phyloP scores from a whole-genome alignment of 2,113 vertebrate species.

The Mystacornis crossleyi region DNA sequence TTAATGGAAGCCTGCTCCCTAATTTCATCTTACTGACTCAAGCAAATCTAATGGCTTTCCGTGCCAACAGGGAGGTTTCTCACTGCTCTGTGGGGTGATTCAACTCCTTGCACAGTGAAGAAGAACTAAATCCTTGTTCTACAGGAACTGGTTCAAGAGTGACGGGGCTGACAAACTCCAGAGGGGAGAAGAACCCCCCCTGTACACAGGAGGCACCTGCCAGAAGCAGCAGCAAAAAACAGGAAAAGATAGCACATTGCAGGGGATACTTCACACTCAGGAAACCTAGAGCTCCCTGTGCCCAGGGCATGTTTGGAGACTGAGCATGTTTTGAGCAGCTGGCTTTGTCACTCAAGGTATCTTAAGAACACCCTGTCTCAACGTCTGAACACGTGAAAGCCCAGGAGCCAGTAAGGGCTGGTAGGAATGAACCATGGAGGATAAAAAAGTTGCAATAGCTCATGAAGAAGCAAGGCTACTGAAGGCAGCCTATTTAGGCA shows the following conservation, averaged over 20 bases:
- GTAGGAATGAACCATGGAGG: not conserved
- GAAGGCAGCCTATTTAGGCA: not conserved
- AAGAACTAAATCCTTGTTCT: not conserved
- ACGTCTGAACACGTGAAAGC: not conserved
- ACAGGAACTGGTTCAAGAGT: not conserved
- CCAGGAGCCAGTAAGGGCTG: not conserved
- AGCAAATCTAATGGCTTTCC: not conserved
- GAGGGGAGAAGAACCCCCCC: not conserved
- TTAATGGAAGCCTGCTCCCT: not conserved
- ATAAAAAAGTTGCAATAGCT: not conserved
- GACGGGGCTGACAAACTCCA: not conserved
- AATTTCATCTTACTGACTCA: not conserved
- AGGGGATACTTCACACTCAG: not conserved
- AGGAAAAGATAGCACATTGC: not conserved
- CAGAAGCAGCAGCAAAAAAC: not conserved
- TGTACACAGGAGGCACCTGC: not conserved
- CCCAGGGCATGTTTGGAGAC: not conserved
- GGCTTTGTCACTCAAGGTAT: not conserved
- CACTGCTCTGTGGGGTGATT: not conserved
- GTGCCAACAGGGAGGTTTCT: not conserved
- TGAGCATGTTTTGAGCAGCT: not conserved
- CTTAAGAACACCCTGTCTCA: not conserved
- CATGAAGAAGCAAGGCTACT: not conserved
- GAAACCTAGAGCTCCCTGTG: not conserved
- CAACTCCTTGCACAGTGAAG: not conserved